Percentiles rank a stretch among this genome's conserved stretches.
Evolutionary conservation across 1,140 invertebrate species (phyloP).

Genomic region (Lanistes nyassanus): DNA sequence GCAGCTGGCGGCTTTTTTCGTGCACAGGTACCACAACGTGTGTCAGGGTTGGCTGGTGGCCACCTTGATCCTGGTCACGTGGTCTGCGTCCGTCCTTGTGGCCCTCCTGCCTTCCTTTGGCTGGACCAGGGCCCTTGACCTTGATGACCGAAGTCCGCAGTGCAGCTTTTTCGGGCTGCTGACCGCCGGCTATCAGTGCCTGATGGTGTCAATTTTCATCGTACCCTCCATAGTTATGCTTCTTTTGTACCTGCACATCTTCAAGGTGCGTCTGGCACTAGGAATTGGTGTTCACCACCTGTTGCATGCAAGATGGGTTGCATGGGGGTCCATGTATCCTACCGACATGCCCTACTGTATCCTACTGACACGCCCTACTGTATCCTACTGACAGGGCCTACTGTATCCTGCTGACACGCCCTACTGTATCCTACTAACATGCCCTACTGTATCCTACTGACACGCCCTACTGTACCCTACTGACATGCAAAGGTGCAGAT

Average conservation of each 20-base stretch:
- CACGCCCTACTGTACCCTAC: no score
- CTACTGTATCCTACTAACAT: neutral
- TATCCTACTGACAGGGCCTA: neutral
- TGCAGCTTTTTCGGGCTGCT: slow-evolving; percentile 27
- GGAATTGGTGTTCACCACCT: no score
- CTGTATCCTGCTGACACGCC: neutral
- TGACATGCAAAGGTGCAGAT: no score
- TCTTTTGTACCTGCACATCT: slow-evolving; percentile 27
- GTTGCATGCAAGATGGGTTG: no score
- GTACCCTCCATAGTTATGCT: slow-evolving; percentile 18
- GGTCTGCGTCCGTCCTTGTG: slow-evolving; percentile 8
- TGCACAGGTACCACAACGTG: slow-evolving; percentile 13
- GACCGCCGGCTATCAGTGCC: slow-evolving; percentile 10
- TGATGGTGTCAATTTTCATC: slow-evolving; percentile 20
- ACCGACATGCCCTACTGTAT: neutral
- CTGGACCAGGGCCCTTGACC: neutral
- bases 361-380: neutral
- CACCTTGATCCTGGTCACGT: neutral
- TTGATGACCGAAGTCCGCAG: neutral
- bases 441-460: neutral
- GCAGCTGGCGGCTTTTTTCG: no score
- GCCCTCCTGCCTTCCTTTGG: slow-evolving; percentile 16
- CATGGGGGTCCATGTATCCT: no score
- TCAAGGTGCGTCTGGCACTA: slow-evolving; percentile 28
- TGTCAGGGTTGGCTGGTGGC: neutral